These are phyloP conservation scores for Apodemia mormo DNA, from an alignment of 2,888 invertebrate genomes.

Conservation along the genomic window DNA sequence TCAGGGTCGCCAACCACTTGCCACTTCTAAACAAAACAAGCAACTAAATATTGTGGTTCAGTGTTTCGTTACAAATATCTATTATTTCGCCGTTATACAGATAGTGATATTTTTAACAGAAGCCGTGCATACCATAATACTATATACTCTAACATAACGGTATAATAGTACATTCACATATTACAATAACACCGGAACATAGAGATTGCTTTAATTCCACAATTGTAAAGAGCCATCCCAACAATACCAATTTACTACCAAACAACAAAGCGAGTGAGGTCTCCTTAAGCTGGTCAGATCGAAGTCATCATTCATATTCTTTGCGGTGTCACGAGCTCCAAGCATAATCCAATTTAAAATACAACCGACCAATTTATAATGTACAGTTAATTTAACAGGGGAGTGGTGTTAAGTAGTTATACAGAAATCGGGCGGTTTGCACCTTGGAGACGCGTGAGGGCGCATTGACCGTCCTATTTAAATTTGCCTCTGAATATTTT, in stretches of 20 bases:
- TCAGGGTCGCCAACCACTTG: too few relatives aligned
- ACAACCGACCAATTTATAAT: conserved; percentile 66
- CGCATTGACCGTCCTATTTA: conserved; percentile 71
- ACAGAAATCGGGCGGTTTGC: conserved; percentile 55
- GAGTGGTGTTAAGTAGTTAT: conserved; percentile 45
- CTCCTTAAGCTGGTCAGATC: conserved; percentile 44
- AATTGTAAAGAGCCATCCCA: conserved; percentile 52
- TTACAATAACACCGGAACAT: conserved; percentile 67
- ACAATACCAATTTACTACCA: conserved; percentile 33
- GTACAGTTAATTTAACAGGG: conserved; percentile 56
- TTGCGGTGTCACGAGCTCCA: conserved; percentile 74
- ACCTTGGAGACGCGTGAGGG: conserved; percentile 64
- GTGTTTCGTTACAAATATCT: too few relatives aligned
- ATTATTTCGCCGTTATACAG: too few relatives aligned
- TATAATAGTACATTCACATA: conserved; percentile 47
- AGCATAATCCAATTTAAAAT: conserved; percentile 76
- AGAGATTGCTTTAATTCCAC: conserved; percentile 70
- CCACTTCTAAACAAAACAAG: too few relatives aligned
- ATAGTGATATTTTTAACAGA: too few relatives aligned
- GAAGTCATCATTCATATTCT: conserved; percentile 76
- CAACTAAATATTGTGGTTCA: too few relatives aligned
- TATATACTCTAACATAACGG: conserved; percentile 49
- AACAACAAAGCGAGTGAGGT: conserved; percentile 37
- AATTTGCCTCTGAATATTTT: conserved; percentile 56
- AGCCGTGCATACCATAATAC: neutral